These are phyloP conservation scores for Caradrina clavipalpis DNA, from an alignment of 2,888 invertebrate species.

Conservation along the genomic window DNA sequence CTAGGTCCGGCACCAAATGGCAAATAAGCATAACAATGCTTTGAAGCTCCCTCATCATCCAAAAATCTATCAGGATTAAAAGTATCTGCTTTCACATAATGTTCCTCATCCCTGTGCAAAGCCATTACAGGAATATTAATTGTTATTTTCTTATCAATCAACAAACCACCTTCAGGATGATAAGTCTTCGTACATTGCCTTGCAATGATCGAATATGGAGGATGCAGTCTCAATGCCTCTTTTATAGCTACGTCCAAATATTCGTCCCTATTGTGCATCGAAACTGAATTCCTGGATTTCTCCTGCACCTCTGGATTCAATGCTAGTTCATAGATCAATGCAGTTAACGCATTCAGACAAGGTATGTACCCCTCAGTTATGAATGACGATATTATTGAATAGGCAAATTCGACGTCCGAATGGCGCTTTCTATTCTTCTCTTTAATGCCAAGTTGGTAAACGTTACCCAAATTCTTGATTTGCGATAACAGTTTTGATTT, in stretches of 20 bases:
- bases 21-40: slow-evolving; percentile 77
- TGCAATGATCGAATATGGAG: slow-evolving; percentile 81
- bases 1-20: slow-evolving; percentile 87
- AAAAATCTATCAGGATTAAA: slow-evolving; percentile 85
- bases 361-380: slow-evolving; percentile 86
- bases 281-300: slow-evolving; percentile 73
- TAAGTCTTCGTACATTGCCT: slow-evolving; percentile 83
- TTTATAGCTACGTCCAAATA: slow-evolving; percentile 81
- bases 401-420: slow-evolving; percentile 77
- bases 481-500: slow-evolving; percentile 76
- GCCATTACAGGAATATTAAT: slow-evolving; percentile 82
- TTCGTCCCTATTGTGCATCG: slow-evolving; percentile 72
- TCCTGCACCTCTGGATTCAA: slow-evolving; percentile 77
- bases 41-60: slow-evolving; percentile 68
- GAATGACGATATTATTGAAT: slow-evolving; percentile 78
- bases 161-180: slow-evolving; percentile 77
- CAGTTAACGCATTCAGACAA: slow-evolving; percentile 78
- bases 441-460: slow-evolving; percentile 74
- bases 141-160: slow-evolving; percentile 82
- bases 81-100: slow-evolving; percentile 76
- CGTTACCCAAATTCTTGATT: slow-evolving; percentile 74
- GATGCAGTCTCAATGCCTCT: slow-evolving; percentile 84
- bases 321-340: slow-evolving; percentile 81
- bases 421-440: slow-evolving; percentile 70
- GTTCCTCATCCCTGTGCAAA: slow-evolving; percentile 79